These are phyloP conservation scores for Tribolium castaneum DNA, from an alignment of 1,140 invertebrate genomes.

Conservation along the genomic window DNA sequence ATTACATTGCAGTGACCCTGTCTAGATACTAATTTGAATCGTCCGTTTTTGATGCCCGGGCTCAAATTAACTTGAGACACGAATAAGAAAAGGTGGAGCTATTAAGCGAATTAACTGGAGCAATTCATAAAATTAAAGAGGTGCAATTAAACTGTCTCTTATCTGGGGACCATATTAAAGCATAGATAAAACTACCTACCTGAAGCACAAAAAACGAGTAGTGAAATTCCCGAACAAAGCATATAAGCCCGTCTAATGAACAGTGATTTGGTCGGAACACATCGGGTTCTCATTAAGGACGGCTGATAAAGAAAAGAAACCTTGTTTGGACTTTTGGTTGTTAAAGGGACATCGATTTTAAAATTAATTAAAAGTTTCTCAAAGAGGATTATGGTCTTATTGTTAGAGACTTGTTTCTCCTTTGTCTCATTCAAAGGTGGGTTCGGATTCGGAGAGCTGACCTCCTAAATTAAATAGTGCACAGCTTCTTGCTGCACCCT, in stretches of 20 bases:
- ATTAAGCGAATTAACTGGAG: conserved; percentile 30
- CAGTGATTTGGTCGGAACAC: conserved; percentile 13
- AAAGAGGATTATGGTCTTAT: conserved; percentile 47
- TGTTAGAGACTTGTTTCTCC: conserved; percentile 25
- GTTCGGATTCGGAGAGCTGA: neutral
- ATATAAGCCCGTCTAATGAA: conserved; percentile 17
- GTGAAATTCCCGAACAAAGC: conserved; percentile 19
- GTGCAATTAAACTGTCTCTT: conserved; percentile 36
- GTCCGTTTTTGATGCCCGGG: conserved; percentile 10
- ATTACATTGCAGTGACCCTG: conserved; percentile 29
- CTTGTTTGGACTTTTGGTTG: conserved; percentile 41
- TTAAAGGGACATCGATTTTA: conserved; percentile 47
- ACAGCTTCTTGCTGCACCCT: conserved; percentile 3
- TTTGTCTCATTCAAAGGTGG: conserved; percentile 29
- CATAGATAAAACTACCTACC: conserved; percentile 33
- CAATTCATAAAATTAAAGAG: conserved; percentile 37
- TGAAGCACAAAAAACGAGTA: conserved; percentile 26
- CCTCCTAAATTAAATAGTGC: conserved; percentile 31
- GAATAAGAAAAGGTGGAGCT: conserved; percentile 21
- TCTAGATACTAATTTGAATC: conserved; percentile 17
- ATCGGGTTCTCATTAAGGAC: conserved; percentile 38
- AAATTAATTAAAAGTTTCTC: conserved; percentile 51
- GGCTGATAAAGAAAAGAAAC: conserved; percentile 35
- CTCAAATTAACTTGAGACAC: conserved; percentile 11
- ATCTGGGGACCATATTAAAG: conserved; percentile 23